A percentile compares a stretch with the other conserved stretches of the same genome.
Evolutionary conservation across 2,888 invertebrate genomes (phyloP).

Genomic region (Melangyna quadrimaculata): DNA sequence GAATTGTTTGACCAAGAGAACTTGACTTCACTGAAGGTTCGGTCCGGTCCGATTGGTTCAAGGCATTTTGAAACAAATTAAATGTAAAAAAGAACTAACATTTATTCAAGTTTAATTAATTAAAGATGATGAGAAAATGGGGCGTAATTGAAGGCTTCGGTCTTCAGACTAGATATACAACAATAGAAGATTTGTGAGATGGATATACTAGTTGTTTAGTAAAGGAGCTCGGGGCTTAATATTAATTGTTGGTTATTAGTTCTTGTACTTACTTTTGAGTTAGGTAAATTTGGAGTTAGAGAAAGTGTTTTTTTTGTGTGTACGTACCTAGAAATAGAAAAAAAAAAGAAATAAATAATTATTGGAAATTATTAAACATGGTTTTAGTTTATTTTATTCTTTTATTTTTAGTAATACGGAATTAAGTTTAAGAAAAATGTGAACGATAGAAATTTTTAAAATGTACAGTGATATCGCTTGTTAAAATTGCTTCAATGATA

Average conservation of each 20-base stretch:
- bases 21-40: background rate
- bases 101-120: conserved; percentile 1
- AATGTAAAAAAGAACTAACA: background rate
- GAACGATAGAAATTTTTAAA: too few relatives aligned
- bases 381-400: background rate
- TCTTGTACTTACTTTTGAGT: background rate
- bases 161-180: background rate
- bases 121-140: background rate
- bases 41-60: too few relatives aligned
- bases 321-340: conserved; percentile 32
- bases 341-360: background rate
- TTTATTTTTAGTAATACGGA: too few relatives aligned
- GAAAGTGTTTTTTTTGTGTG: background rate
- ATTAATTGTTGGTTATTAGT: conserved; percentile 4
- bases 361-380: background rate
- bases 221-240: background rate
- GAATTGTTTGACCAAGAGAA: conserved; percentile 20
- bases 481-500: too few relatives aligned
- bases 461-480: too few relatives aligned
- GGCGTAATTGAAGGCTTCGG: background rate
- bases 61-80: conserved; percentile 20
- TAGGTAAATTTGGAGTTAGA: background rate
- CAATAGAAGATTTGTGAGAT: background rate
- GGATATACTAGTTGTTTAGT: background rate
- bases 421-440: too few relatives aligned